Conservation (phyloP, 1,140 invertebrate species). For the Drosophila cardini region DNA sequence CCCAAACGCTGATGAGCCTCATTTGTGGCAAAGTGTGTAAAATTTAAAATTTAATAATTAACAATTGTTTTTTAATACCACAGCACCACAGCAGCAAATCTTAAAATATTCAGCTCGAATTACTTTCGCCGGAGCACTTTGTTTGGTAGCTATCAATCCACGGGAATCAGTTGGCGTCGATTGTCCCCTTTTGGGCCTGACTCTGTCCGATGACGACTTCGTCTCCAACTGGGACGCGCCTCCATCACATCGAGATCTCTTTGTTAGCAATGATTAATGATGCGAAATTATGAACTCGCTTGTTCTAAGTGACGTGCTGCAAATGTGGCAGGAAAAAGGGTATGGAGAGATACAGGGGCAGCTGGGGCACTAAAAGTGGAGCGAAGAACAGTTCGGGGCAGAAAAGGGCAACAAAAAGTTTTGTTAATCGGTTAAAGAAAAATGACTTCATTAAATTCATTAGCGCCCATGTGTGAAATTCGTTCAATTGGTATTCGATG, state of each 20-base stretch:
- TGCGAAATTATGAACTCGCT: conserved; percentile 84
- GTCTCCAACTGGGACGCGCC: neutral
- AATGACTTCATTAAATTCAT: conserved; percentile 85
- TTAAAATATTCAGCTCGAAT: conserved; percentile 53
- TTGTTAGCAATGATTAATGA: conserved; percentile 79
- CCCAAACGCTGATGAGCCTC: conserved; percentile 47
- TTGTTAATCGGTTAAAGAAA: conserved; percentile 84
- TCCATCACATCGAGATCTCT: conserved; percentile 57
- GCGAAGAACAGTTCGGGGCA: neutral
- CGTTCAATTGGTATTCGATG: conserved; percentile 65
- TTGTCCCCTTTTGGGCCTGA: conserved; percentile 21
- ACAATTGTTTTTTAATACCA: conserved; percentile 81
- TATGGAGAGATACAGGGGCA: no score
- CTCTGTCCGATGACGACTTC: neutral
- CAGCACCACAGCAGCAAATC: conserved; percentile 64
- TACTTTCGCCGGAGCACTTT: conserved; percentile 69
- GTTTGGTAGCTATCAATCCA: conserved; percentile 64
- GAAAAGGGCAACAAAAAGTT: conserved; percentile 47
- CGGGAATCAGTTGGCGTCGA: conserved; percentile 35
- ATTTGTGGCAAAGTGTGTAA: conserved; percentile 75
- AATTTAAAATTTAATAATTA: conserved; percentile 83
- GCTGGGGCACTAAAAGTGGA: conserved; percentile 14
- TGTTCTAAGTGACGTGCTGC: conserved; percentile 71
- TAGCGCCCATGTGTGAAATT: conserved; percentile 84
- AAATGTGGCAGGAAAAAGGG: conserved; percentile 1